These are phyloP conservation scores for Martes martes DNA, from an alignment of 2,113 vertebrate species.

Conservation along the genomic window DNA sequence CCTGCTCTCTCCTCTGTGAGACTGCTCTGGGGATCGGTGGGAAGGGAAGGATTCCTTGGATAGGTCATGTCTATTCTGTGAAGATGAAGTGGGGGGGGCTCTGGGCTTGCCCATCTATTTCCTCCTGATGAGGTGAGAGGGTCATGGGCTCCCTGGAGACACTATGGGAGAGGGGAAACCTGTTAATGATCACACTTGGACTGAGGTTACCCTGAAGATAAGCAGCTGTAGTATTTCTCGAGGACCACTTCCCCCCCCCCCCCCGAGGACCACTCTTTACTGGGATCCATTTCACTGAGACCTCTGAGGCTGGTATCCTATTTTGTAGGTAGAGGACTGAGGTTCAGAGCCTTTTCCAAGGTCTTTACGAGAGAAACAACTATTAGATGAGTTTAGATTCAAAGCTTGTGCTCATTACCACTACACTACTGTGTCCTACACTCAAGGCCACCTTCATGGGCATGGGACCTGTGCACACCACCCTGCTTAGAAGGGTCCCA, in stretches of 20 bases:
- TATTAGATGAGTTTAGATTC: neutral
- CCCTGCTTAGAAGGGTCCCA: neutral
- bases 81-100: too few species aligned
- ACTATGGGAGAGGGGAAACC: neutral
- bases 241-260: neutral
- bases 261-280: neutral
- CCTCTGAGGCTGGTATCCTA: neutral
- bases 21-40: neutral
- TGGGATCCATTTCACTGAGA: neutral
- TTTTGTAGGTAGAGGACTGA: neutral
- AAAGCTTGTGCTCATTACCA: neutral
- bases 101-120: neutral
- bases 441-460: neutral
- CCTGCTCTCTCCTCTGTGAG: neutral
- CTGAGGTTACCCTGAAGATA: neutral
- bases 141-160: neutral
- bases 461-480: neutral
- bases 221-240: neutral
- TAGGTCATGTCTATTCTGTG: neutral
- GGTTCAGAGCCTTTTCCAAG: neutral
- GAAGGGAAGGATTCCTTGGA: neutral
- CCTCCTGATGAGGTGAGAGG: neutral
- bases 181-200: neutral
- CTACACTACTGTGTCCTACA: too few species aligned
- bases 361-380: neutral